These are phyloP conservation scores for Lutjanus argentimaculatus DNA, from an alignment of 2,797 vertebrate species.

Conservation along the genomic window DNA sequence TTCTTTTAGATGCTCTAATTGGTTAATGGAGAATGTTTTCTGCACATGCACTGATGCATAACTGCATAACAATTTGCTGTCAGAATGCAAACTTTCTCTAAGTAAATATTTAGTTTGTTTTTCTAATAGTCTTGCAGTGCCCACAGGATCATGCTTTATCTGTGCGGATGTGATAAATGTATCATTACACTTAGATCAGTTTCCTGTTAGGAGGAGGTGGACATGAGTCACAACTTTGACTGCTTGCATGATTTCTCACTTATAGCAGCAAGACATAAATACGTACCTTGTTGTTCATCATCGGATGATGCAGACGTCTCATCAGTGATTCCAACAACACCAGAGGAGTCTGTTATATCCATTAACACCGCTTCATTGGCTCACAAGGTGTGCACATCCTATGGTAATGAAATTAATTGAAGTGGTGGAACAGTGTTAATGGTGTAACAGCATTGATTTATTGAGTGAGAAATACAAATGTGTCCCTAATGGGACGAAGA, in stretches of 20 bases:
- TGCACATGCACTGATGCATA: not conserved
- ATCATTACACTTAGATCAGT: not conserved
- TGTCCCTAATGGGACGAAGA: conserved; percentile 44
- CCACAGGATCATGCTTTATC: not conserved
- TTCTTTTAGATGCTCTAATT: not conserved
- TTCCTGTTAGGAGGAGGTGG: conserved; percentile 3
- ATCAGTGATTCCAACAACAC: conserved; percentile 26
- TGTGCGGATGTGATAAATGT: not conserved
- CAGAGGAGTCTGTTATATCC: conserved; percentile 7
- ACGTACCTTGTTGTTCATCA: not conserved
- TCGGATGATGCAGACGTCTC: not conserved
- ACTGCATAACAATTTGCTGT: too few relatives aligned
- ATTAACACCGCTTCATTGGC: conserved; percentile 24
- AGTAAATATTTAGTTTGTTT: not conserved
- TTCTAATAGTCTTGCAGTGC: not conserved
- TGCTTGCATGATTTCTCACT: not conserved
- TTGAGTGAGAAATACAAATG: conserved; percentile 43
- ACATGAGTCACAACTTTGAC: conserved; percentile 8
- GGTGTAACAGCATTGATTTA: conserved; percentile 52
- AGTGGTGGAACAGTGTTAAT: conserved; percentile 43
- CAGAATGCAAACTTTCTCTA: not conserved
- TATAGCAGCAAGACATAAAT: not conserved
- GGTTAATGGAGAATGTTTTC: not conserved
- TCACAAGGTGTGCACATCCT: conserved; percentile 32
- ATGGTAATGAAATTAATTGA: conserved; percentile 41